phyloP scores from a whole-genome alignment of 2,113 vertebrate species.

The Rynchops niger region DNA sequence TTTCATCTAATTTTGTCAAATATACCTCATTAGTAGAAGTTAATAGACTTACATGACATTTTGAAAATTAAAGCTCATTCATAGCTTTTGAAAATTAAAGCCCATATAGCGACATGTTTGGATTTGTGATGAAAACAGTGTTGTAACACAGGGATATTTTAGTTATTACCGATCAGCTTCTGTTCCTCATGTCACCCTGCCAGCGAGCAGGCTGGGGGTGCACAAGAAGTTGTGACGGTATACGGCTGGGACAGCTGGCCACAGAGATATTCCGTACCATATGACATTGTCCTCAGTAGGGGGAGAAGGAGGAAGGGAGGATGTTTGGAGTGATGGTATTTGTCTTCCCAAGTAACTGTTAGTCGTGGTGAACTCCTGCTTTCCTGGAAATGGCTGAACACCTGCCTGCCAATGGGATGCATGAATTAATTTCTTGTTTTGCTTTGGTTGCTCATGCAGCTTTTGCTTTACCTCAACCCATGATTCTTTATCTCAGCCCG shows the following conservation, averaged over 20 bases:
- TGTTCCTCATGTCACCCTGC: neutral
- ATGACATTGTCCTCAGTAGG: neutral
- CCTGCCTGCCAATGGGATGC: neutral
- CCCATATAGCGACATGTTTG: neutral
- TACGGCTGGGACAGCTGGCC: neutral
- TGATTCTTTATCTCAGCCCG: neutral
- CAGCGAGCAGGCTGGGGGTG: accelerated
- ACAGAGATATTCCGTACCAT: neutral
- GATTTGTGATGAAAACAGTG: neutral
- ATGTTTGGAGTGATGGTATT: neutral
- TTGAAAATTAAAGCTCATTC: neutral
- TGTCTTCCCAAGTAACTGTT: neutral
- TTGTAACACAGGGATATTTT: neutral
- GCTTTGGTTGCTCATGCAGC: accelerated
- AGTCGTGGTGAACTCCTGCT: accelerated
- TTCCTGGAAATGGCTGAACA: neutral
- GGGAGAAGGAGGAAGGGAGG: neutral
- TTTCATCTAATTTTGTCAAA: neutral
- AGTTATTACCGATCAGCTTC: neutral
- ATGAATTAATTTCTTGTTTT: neutral
- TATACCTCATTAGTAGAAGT: neutral
- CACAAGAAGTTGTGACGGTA: neutral
- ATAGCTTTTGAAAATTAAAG: neutral
- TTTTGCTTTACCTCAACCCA: neutral
- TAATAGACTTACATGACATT: neutral